phyloP scores from a whole-genome alignment of 2,113 vertebrate species.

The Panurus biarmicus region DNA sequence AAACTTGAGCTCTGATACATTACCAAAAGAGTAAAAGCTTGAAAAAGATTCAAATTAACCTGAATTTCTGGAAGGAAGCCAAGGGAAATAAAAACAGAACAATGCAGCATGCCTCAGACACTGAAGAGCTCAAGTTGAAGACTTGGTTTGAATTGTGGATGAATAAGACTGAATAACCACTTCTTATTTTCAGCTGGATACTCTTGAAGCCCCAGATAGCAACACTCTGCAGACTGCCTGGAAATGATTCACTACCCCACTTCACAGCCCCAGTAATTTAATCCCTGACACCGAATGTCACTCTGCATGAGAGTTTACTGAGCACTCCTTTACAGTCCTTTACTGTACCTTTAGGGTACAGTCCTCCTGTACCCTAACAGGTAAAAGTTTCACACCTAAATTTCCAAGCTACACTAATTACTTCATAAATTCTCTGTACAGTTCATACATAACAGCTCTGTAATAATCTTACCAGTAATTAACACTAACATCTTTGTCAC shows the following conservation, averaged over 20 bases:
- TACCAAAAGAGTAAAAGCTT: not conserved
- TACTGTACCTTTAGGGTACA: too few species aligned
- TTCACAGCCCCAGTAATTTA: not conserved
- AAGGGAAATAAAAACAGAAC: not conserved
- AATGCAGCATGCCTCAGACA: not conserved
- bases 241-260: not conserved
- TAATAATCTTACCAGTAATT: not conserved
- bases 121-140: not conserved
- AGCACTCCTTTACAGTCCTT: not conserved
- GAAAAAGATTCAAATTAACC: not conserved
- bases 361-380: not conserved
- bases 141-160: not conserved
- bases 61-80: not conserved
- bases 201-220: not conserved
- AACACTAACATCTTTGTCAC: not conserved
- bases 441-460: not conserved
- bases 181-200: not conserved
- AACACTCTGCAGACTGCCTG: constrained; percentile 5
- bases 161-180: not conserved
- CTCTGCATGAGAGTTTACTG: not conserved
- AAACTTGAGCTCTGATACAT: not conserved
- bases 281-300: not conserved
- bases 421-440: not conserved
- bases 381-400: not conserved
- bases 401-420: not conserved